Evolutionary conservation across 2,888 invertebrate genomes (phyloP), one percentile per base, ranked within the genome.

Genomic region (Ormyrus labotus): DNA sequence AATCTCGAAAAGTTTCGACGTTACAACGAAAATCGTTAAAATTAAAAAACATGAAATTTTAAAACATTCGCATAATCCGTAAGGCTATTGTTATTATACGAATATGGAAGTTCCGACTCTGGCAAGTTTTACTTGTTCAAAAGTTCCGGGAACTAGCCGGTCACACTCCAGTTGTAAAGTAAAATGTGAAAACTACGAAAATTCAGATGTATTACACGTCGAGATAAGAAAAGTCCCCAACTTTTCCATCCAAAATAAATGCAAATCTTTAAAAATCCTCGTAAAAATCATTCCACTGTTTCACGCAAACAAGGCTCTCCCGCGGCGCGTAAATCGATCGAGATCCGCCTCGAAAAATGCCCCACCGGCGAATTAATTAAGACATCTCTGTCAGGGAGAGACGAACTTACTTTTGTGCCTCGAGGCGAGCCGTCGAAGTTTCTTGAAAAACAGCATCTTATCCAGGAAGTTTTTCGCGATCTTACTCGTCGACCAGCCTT

Each of bases 391-490:
- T 6, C 60, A 19, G 6, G 74, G 9, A 19, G 19, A 19, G 19
- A 1, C 19, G 19, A n/a, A 88, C 90, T 90, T 81, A 90, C 90
- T 90, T 82, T 88, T 88, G 81, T 88, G 89, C 67, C 86, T 86
- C 34, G 34, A 34, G 77, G 89, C 83, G 78, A 89, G 88, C 83
- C 87, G 87, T 48, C 87, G 82, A 58, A 90, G 82, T 82, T 89
- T 90, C 83, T 89, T 89, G 83, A 90, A 90, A 82, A 90, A 87
- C 69, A 88, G 87, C 90, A 90, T 90, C 71, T 65, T 82, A 7
- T 63, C 2, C 34, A 3, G 34, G 34, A 34, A 34, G 2, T 58
- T 19, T 51, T 48, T 13, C 34, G 71, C 64, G 13, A 48, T 7
- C 50, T 68, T 71, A 3, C 11, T 19, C n/a, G 9, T 9, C 48